These are phyloP conservation scores for Hyperoodon ampullatus DNA, from an alignment of 2,113 vertebrate species.

Conservation along the genomic window DNA sequence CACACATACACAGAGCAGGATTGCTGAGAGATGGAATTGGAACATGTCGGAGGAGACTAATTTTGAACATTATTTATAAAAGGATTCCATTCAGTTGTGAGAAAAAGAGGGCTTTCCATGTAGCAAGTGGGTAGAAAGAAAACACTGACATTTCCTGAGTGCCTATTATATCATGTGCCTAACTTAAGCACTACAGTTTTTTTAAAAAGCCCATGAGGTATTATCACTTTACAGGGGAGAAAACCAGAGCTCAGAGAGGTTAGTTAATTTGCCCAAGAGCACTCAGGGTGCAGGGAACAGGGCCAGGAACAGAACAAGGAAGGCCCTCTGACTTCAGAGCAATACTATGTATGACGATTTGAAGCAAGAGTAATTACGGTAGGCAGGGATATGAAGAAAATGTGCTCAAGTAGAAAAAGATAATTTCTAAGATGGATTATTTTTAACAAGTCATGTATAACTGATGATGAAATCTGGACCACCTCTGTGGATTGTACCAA, in stretches of 20 bases:
- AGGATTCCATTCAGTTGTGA: not conserved
- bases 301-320: not conserved
- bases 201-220: not conserved
- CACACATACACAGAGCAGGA: not conserved
- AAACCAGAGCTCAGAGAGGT: conserved; percentile 34
- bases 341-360: not conserved
- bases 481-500: not conserved
- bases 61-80: conserved; percentile 44
- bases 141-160: not conserved
- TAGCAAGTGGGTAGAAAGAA: not conserved
- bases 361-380: not conserved
- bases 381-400: not conserved
- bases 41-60: not conserved
- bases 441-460: not conserved
- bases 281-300: not conserved
- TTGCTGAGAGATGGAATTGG: not conserved
- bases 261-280: not conserved
- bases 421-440: not conserved
- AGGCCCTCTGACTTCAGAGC: not conserved
- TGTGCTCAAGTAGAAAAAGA: not conserved
- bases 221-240: not conserved
- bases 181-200: not conserved
- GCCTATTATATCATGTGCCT: not conserved
- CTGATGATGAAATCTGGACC: not conserved
- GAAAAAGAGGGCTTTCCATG: not conserved